These are phyloP conservation scores for Siphamia tubifer DNA, from an alignment of 2,113 vertebrate species.

Conservation along the genomic window DNA sequence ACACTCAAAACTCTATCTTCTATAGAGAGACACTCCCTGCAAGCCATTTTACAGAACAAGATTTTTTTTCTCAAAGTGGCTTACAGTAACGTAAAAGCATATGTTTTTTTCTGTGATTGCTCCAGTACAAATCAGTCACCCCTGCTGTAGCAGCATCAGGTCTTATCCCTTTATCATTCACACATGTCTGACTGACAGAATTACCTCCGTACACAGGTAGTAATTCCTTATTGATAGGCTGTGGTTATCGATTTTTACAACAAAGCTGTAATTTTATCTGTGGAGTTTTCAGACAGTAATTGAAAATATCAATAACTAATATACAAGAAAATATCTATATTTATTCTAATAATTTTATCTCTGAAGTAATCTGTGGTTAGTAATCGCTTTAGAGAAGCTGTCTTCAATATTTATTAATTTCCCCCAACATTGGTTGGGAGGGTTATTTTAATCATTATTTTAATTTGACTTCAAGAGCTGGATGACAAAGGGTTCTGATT, in stretches of 20 bases:
- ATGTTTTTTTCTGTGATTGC: slow-evolving; percentile 8
- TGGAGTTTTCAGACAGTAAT: too few species aligned
- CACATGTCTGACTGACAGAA: slow-evolving; percentile 5
- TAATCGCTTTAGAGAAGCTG: too few species aligned
- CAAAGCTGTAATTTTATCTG: not conserved
- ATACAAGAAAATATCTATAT: too few species aligned
- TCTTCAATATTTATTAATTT: too few species aligned
- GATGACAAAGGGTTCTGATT: too few species aligned
- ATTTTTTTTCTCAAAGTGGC: slow-evolving; percentile 23
- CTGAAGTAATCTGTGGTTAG: too few species aligned
- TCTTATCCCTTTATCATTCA: not conserved
- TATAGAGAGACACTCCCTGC: slow-evolving; percentile 45
- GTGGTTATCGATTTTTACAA: not conserved
- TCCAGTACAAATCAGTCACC: slow-evolving; percentile 8
- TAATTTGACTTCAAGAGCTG: too few species aligned
- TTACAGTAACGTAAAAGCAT: slow-evolving; percentile 23
- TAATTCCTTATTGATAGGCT: not conserved
- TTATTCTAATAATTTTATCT: too few species aligned
- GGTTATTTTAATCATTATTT: too few species aligned
- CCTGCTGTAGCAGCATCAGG: not conserved
- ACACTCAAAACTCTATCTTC: slow-evolving; percentile 50
- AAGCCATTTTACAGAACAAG: slow-evolving; percentile 40
- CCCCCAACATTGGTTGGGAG: too few species aligned
- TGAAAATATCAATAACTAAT: too few species aligned
- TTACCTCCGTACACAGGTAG: not conserved